Evolutionary conservation across 2,113 vertebrate species (phyloP).

Genomic region (zebrafish (Danio rerio)): DNA sequence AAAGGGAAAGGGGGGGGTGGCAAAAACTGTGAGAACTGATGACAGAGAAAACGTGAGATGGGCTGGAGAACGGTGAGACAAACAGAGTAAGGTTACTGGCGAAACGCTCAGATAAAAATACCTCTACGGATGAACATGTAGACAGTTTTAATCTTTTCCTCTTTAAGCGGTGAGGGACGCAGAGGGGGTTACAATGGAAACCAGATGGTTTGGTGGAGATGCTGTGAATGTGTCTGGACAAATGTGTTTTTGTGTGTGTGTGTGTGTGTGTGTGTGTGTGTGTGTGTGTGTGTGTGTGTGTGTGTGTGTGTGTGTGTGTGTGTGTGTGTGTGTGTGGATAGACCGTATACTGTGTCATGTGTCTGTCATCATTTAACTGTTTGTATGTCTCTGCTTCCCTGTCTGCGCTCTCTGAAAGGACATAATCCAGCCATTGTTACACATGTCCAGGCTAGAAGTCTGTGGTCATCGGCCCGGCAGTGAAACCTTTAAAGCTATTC

Average conservation of each 20-base stretch:
- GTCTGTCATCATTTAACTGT: constrained; percentile 51
- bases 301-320: constrained; percentile 58
- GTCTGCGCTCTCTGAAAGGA: constrained; percentile 20
- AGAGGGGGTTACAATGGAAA: constrained; percentile 76
- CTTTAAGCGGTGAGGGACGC: constrained; percentile 65
- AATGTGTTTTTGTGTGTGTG: constrained; percentile 56
- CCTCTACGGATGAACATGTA: constrained; percentile 65
- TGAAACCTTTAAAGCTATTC: background rate
- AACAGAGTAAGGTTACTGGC: constrained; percentile 53
- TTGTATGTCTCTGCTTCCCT: constrained; percentile 44
- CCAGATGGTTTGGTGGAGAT: constrained; percentile 78
- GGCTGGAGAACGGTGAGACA: constrained; percentile 31
- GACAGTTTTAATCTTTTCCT: constrained; percentile 70
- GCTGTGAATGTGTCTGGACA: constrained; percentile 49
- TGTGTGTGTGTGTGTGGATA: constrained; percentile 56
- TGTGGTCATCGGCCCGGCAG: background rate
- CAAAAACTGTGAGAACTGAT: background rate
- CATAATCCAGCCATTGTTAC: constrained; percentile 49
- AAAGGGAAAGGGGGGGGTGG: background rate
- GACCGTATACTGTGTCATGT: constrained; percentile 44
- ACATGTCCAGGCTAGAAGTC: constrained; percentile 12
- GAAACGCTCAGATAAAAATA: constrained; percentile 63
- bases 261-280: constrained; percentile 57
- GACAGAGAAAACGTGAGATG: constrained; percentile 23
- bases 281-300: constrained; percentile 58